These are phyloP conservation scores for Hemiscyllium ocellatum DNA, from an alignment of 2,113 vertebrate species.

Conservation along the genomic window DNA sequence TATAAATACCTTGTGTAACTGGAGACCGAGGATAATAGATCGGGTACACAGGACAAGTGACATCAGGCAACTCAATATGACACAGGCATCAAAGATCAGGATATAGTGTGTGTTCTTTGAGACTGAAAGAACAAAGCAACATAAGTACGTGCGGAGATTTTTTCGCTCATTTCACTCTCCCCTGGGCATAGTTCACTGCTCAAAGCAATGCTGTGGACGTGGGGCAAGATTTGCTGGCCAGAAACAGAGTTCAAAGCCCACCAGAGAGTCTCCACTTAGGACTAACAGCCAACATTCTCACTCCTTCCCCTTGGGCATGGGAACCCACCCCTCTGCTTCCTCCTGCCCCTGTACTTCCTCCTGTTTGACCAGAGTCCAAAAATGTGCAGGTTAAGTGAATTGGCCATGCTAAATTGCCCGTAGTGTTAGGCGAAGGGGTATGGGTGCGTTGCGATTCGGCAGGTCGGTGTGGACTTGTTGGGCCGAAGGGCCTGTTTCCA, in stretches of 20 bases:
- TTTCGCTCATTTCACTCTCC: neutral
- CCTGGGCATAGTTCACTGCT: neutral
- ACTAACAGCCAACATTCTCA: neutral
- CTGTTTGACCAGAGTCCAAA: too few species aligned
- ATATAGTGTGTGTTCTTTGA: slow-evolving; percentile 80
- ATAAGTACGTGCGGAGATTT: neutral
- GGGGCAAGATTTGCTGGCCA: neutral
- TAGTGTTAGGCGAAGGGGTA: too few species aligned
- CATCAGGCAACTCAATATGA: slow-evolving; percentile 75
- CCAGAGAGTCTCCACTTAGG: neutral
- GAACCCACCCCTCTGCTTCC: neutral
- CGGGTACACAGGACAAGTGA: slow-evolving; percentile 81
- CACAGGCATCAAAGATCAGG: slow-evolving; percentile 77
- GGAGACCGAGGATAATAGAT: slow-evolving; percentile 79
- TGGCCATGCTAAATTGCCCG: too few species aligned
- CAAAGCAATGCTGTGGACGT: neutral
- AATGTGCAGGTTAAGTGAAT: too few species aligned
- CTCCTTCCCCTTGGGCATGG: neutral
- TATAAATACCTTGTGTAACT: slow-evolving; percentile 71
- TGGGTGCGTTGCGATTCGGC: too few species aligned
- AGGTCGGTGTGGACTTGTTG: too few species aligned
- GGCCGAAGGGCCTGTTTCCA: too few species aligned
- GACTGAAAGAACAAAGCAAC: slow-evolving; percentile 54
- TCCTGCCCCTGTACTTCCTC: neutral
- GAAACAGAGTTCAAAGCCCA: neutral